These are phyloP conservation scores for Psittacula echo DNA, from an alignment of 2,797 vertebrate species.

Conservation along the genomic window DNA sequence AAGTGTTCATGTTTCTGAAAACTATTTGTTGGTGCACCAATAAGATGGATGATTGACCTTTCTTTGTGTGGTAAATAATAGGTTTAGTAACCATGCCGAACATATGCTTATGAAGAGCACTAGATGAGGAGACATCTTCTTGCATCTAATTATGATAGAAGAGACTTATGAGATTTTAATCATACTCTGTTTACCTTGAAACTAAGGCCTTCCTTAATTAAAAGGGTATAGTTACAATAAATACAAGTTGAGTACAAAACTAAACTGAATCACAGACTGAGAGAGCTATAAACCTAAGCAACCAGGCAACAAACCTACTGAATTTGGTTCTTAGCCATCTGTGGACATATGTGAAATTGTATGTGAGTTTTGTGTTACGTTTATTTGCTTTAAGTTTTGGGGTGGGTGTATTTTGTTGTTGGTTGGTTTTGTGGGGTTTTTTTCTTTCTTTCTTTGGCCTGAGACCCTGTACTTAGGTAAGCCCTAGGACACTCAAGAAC, in stretches of 20 bases:
- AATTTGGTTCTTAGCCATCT: constrained; percentile 11
- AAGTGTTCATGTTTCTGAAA: constrained; percentile 37
- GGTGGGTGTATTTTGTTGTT: background rate
- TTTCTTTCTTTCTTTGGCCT: background rate
- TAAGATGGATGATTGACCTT: background rate
- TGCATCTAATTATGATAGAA: constrained; percentile 50
- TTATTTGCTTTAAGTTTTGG: background rate
- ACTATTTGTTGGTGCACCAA: constrained; percentile 54
- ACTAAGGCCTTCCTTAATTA: constrained; percentile 43
- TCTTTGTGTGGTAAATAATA: constrained; percentile 20
- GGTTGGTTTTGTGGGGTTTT: background rate
- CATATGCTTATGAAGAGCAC: background rate
- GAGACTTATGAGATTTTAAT: background rate
- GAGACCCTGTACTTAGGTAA: constrained; percentile 31
- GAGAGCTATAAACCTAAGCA: constrained; percentile 32
- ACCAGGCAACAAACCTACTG: constrained; percentile 25
- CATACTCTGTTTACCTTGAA: constrained; percentile 21
- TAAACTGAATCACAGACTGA: constrained; percentile 19
- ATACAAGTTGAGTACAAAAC: background rate
- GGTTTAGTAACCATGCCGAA: constrained; percentile 50
- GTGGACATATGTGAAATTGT: background rate
- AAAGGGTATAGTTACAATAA: constrained; percentile 8
- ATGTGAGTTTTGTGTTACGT: background rate
- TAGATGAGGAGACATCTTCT: constrained; percentile 15
- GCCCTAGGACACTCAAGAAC: background rate